Base-by-base conservation (phyloP, 2,888 invertebrate species). In the Luperina testacea region DNA sequence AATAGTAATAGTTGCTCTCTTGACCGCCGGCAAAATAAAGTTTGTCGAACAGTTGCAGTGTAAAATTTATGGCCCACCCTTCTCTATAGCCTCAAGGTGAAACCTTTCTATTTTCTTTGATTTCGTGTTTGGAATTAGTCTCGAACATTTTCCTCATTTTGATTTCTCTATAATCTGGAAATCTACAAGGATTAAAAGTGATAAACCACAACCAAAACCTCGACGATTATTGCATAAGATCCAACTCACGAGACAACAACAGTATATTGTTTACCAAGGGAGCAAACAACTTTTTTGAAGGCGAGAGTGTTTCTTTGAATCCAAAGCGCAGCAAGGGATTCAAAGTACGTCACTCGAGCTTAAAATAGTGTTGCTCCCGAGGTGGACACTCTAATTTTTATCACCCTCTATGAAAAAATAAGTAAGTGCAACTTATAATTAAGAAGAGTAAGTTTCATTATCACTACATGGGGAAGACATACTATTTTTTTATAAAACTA, bases 51-150 rank as follows among this genome's bases (percentile, higher is more conserved):
- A 71, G 72, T 81, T 87, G 89, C 87, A 87, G 83, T 87, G 88
- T 87, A 75, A 87, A 87, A 87, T 87, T 87, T 87, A 87, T 77
- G 57, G 63, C 63, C 77, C 88, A 85, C 86, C 87, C 88, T 87
- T 79, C 42, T 42, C 48, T 61, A 59, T 75, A 72, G 78, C 77
- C 80, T 87, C 70, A 75, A 78, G 72, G 67, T 82, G 53, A 27
- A 74, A 77, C 48, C 65, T 76, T 77, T 65, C 57, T 63, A 72
- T 72, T 80, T 82, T 81, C 85, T 77, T 80, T 78, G 82, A 87
- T 78, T 82, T 85, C 48, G 27, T 73, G 63, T 75, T 78, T 74
- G 48, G 38, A 65, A 72, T 72, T 67, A 74, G 48, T 68, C 42
- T 75, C 27, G 57, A 80, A 64, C 11, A 71, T 57, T 84, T 74